Evolutionary conservation across 2,888 invertebrate genomes (phyloP), one percentile per base, ranked within the genome.

Genomic region (Agrochola litura): DNA sequence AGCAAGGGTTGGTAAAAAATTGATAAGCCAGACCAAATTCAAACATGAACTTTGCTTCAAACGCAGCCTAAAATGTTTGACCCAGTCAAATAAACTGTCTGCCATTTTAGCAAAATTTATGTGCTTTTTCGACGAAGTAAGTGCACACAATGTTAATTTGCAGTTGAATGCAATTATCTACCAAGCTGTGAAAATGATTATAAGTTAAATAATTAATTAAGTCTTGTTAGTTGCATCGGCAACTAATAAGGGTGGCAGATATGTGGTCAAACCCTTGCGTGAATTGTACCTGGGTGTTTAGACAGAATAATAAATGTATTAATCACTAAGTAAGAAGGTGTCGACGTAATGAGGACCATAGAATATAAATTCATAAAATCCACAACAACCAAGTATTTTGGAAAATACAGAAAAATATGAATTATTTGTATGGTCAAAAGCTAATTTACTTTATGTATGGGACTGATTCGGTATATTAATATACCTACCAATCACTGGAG

Each of bases 21-120:
- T 85, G 1, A 92, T 87, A 37, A 92, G 65, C 85, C 86, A 85
- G 46, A 92, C 68, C 10, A 92, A 79, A 86, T 88, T 89, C 6
- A 52, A 49, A 65, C 85, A 91, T 5, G 92, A 87, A 79, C 76
- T 86, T 60, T 85, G 72, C 60, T 64, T 81, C 6, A 89, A 46
- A 61, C 72, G 63, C n/a, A 81, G 37, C 64, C 65, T 85, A n/a
- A 76, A 37, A 56, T 79, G 65, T 73, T 61, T 66, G 2, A 58
- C 6, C 73, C 80, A 79, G 8, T 70, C 43, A 14, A 52, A 22
- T 30, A 81, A 30, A 12, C 25, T 66, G 10, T 46, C 46, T 3
- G 49, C 37, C 86, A 83, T 88, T 73, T 81, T 79, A 16, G 6
- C 1, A n/a, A 58, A 64, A 52, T 3, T 37, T 46, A 19, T 43